phyloP scores from a whole-genome alignment of 2,113 vertebrate genomes.

The Rhinoderma darwinii region DNA sequence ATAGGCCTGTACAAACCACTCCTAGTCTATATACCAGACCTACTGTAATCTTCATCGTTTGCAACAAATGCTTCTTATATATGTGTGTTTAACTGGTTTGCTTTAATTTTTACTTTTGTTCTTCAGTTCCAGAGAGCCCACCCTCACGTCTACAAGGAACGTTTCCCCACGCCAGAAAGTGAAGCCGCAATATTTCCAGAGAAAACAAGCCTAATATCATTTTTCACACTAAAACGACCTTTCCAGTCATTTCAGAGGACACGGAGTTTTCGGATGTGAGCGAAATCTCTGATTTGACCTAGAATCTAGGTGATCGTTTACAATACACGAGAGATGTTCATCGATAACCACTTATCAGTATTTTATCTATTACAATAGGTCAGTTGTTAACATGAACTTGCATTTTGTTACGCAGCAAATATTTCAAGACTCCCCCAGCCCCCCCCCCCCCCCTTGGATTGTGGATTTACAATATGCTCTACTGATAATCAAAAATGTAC shows the following conservation, averaged over 20 bases:
- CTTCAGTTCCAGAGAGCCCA: slow-evolving; percentile 86
- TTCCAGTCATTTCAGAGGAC: slow-evolving; percentile 88
- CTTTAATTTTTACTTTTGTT: slow-evolving; percentile 18
- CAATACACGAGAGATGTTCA: slow-evolving; percentile 37
- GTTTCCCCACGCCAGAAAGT: slow-evolving; percentile 82
- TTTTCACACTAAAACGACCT: slow-evolving; percentile 80
- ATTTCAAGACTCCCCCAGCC: slow-evolving; percentile 23
- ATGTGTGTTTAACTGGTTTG: too few relatives aligned
- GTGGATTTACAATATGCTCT: slow-evolving; percentile 1
- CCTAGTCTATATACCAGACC: too few relatives aligned
- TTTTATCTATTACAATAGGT: slow-evolving; percentile 28
- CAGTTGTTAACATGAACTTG: slow-evolving; percentile 10
- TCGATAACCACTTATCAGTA: slow-evolving; percentile 38
- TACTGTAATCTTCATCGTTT: too few relatives aligned
- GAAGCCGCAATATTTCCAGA: slow-evolving; percentile 80
- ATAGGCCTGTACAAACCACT: too few relatives aligned
- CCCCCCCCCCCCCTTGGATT: background rate
- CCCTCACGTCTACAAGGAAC: slow-evolving; percentile 80
- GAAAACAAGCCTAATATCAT: slow-evolving; percentile 76
- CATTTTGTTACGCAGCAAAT: background rate
- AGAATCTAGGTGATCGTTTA: background rate
- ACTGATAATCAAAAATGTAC: background rate
- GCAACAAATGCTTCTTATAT: too few relatives aligned
- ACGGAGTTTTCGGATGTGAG: slow-evolving; percentile 84
- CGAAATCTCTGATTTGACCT: background rate